Base-by-base conservation (phyloP, 2,797 vertebrate genomes). In the Anguilla obscura region DNA sequence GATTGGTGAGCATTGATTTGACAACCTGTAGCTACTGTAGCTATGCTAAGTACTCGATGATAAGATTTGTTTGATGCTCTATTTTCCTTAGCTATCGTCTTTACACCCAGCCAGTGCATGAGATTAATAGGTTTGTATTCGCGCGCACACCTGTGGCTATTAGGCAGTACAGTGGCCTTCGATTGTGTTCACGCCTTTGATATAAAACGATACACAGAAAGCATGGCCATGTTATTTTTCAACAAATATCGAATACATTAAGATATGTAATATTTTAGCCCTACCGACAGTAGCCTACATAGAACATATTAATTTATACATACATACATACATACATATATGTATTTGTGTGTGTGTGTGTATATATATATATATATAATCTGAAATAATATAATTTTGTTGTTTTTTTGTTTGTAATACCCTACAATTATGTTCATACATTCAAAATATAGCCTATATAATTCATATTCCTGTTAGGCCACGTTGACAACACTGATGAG, bases 21-120 rank as follows among this genome's bases (percentile, higher is more conserved):
- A 21, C 74, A 79, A 79, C 74, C 74, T 79, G 74, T 79, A 74
- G 69, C 69, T 74, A 79, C 30, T 36, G 63, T 79, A 79, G 74
- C 74, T 45, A 45, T 36, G 74, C 74, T 79, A 45, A 79, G 12
- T 8, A 79, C 16, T 40, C 16, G 74, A 14, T 40, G 74, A 79
- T 40, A 79, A 3, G 12, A 79, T 45, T 45, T 79, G 9, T 50
- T 82, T 48, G 6, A 82, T 50, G 18, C 18, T 16, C 79, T 48
- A 9, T 48, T 82, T 48, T 9, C 45, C 40, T 0, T 24, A 69
- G 63, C 6, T 27, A 12, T 24, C 79, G 79, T 82, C 9, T 48
- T 82, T n/a, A 50, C 45, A 24, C 5, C 21, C 79, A 48, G 21
- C 2, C 1, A 18, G 40, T 50, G 40, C 40, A 82, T 14, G 21